Evolutionary conservation across 2,797 vertebrate species (phyloP).

Genomic region (Nyctibius grandis): DNA sequence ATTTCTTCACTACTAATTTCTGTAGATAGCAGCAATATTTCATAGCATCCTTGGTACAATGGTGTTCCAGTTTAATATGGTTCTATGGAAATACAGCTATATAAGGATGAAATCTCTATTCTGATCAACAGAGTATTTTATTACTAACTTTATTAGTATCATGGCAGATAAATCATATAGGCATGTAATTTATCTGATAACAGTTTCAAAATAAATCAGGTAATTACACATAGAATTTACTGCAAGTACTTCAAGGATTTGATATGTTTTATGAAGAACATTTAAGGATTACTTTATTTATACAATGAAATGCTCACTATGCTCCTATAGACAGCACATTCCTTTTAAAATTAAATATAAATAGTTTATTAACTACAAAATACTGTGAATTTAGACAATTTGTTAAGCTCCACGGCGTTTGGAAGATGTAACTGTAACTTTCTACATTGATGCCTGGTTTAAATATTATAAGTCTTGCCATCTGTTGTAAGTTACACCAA

Average conservation of each 20-base stretch:
- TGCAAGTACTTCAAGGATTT: neutral
- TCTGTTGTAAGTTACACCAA: neutral
- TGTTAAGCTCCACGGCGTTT: neutral
- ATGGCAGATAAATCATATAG: neutral
- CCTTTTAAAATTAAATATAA: neutral
- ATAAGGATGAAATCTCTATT: neutral
- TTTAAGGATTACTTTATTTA: neutral
- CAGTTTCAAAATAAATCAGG: conserved; percentile 17
- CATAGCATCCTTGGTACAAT: neutral
- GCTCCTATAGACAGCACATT: neutral
- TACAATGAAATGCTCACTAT: neutral
- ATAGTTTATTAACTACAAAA: neutral
- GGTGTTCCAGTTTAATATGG: neutral
- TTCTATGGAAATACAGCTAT: neutral
- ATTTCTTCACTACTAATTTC: neutral
- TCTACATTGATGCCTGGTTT: neutral
- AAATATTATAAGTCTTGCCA: neutral
- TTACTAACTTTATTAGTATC: neutral
- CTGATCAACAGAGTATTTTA: neutral
- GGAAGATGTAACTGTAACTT: neutral
- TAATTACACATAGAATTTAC: neutral
- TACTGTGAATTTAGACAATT: neutral
- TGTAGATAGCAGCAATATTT: neutral
- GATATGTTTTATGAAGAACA: neutral
- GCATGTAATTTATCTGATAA: neutral